Percentiles rank a stretch among this genome's conserved stretches.
phyloP scores from a whole-genome alignment of 2,797 vertebrate species.

The Spinus olivaceus region DNA sequence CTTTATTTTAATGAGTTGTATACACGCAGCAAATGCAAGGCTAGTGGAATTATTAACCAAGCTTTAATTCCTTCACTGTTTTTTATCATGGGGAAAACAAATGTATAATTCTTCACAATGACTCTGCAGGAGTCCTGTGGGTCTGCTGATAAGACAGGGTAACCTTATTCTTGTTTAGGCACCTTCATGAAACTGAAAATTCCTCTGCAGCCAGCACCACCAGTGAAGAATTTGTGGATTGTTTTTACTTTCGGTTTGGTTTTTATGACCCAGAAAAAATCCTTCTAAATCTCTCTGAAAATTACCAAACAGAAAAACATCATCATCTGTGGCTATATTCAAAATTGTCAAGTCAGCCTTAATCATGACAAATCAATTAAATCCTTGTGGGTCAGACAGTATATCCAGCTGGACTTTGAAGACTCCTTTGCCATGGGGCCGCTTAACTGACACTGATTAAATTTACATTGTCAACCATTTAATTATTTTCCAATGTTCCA shows the following conservation, averaged over 20 bases:
- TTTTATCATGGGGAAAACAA: not conserved
- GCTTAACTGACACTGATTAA: not conserved
- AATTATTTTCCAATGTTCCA: not conserved
- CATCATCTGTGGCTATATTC: not conserved
- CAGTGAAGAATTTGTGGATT: not conserved
- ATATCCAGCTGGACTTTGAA: not conserved
- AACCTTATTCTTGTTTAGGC: not conserved
- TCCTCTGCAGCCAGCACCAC: not conserved
- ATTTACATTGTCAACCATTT: not conserved
- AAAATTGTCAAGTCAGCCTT: not conserved
- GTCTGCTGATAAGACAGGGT: not conserved
- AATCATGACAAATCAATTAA: not conserved
- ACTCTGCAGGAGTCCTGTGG: not conserved
- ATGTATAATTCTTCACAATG: not conserved
- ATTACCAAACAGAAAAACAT: not conserved
- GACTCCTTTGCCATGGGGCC: not conserved
- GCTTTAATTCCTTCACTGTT: not conserved
- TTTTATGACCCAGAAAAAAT: not conserved
- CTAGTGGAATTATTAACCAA: not conserved
- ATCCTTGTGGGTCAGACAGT: not conserved
- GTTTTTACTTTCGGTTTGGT: rapidly evolving
- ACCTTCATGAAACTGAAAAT: not conserved
- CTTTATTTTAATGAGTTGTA: not conserved
- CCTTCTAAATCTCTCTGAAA: not conserved
- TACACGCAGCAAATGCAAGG: not conserved